Percentiles rank a stretch among this genome's conserved stretches.
Conservation (phyloP, 2,113 vertebrate species). For the Nibea coibor region DNA sequence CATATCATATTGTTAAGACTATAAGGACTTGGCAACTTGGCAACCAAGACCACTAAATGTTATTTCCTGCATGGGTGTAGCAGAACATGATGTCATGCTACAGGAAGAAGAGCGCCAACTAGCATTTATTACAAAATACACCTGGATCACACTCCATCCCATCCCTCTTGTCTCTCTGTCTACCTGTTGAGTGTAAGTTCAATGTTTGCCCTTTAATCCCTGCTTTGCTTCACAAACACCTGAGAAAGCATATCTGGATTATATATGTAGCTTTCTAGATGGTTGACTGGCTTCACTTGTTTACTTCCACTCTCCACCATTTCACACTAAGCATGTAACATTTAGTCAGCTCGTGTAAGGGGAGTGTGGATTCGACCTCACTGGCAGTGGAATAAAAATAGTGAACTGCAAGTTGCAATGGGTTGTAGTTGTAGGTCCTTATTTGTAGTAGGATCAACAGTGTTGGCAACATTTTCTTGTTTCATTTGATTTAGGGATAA, state of each 20-base stretch:
- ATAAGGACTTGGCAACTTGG: neutral
- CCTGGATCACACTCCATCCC: neutral
- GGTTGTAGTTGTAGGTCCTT: neutral
- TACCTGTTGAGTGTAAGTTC: neutral
- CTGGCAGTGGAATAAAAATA: neutral
- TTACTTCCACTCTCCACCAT: neutral
- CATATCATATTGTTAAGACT: neutral
- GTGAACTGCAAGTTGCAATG: neutral
- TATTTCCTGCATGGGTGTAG: neutral
- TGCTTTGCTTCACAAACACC: neutral
- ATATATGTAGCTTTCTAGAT: neutral
- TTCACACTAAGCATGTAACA: no score
- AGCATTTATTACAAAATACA: constrained; percentile 2
- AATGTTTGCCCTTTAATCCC: neutral
- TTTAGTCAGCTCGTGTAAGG: no score
- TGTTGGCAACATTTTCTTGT: neutral
- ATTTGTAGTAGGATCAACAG: neutral
- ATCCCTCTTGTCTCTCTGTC: neutral
- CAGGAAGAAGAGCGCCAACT: neutral
- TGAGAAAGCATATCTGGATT: neutral
- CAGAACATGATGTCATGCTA: neutral
- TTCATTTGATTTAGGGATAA: neutral
- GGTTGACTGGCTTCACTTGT: neutral
- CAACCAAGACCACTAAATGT: neutral
- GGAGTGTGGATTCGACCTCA: neutral